These are phyloP conservation scores for Chunga burmeisteri DNA, from an alignment of 2,113 vertebrate species.

Conservation along the genomic window DNA sequence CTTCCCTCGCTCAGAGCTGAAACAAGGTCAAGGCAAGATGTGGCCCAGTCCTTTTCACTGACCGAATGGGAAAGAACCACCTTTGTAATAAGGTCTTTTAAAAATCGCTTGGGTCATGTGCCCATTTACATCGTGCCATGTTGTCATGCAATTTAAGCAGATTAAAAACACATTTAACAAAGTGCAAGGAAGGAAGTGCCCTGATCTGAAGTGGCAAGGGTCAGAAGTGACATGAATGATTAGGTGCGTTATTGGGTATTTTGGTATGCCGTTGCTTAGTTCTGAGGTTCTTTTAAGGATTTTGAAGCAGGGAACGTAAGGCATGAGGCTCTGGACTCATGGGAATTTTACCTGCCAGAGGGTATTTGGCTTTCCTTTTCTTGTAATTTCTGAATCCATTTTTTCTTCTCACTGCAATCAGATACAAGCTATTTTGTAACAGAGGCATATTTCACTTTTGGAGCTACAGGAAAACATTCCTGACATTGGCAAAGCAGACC, in stretches of 20 bases:
- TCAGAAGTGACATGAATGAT: slow-evolving; percentile 72
- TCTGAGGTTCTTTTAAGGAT: slow-evolving; percentile 53
- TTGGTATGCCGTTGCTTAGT: neutral
- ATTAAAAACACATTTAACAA: slow-evolving; percentile 78
- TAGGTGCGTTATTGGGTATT: slow-evolving; percentile 62
- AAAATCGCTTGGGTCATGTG: neutral
- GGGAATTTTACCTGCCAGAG: slow-evolving; percentile 31
- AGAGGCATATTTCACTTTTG: slow-evolving; percentile 7
- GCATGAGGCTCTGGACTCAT: neutral
- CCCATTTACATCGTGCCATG: slow-evolving; percentile 3
- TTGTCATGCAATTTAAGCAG: slow-evolving; percentile 63
- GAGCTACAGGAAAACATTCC: slow-evolving; percentile 6
- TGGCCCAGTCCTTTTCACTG: neutral
- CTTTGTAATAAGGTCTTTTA: slow-evolving; percentile 11
- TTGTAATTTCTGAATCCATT: neutral
- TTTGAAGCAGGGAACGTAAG: slow-evolving; percentile 5
- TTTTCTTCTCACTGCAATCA: slow-evolving; percentile 20
- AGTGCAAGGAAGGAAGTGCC: slow-evolving; percentile 72
- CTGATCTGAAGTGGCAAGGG: slow-evolving; percentile 50
- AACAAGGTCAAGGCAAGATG: neutral
- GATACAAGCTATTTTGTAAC: slow-evolving; percentile 2
- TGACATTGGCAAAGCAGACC: neutral
- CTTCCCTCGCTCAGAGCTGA: neutral
- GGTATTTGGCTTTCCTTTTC: neutral
- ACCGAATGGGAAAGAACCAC: neutral